Percentiles rank a stretch among this genome's conserved stretches.
Conservation (phyloP, 2,888 invertebrate genomes). For the Mesorhabditis belari region DNA sequence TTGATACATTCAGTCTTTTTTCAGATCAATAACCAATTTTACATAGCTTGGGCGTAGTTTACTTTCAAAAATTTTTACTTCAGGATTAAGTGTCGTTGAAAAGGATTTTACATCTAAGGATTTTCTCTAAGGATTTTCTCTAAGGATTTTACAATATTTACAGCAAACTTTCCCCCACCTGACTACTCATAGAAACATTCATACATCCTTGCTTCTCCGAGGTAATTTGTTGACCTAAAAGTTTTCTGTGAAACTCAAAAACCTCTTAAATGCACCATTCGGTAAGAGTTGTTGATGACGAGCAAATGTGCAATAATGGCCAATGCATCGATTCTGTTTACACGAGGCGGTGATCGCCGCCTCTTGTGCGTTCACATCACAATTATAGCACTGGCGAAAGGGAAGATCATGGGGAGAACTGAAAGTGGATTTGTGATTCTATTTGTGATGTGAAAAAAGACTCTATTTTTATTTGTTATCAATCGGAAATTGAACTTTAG, state of each 20-base stretch:
- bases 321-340: constrained; percentile 38
- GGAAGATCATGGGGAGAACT: constrained; percentile 7
- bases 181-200: constrained; percentile 43
- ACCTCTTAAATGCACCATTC: not conserved
- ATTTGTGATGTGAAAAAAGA: no score
- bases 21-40: no score
- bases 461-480: no score
- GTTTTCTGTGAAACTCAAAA: not conserved
- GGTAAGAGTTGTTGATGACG: not conserved
- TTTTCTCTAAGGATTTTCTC: no score
- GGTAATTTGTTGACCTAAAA: not conserved
- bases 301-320: constrained; percentile 49
- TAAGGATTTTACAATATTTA: not conserved
- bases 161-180: constrained; percentile 14
- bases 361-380: constrained; percentile 45
- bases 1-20: no score
- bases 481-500: no score
- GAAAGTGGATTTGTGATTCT: no score
- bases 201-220: constrained; percentile 48
- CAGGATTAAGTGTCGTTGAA: no score
- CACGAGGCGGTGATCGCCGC: constrained; percentile 42
- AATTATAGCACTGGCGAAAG: constrained; percentile 39
- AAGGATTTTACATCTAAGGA: no score
- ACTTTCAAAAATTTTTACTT: no score
- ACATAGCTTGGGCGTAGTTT: no score